Conservation (phyloP, 2,113 vertebrate genomes). For the Microcebus ravelobensis region DNA sequence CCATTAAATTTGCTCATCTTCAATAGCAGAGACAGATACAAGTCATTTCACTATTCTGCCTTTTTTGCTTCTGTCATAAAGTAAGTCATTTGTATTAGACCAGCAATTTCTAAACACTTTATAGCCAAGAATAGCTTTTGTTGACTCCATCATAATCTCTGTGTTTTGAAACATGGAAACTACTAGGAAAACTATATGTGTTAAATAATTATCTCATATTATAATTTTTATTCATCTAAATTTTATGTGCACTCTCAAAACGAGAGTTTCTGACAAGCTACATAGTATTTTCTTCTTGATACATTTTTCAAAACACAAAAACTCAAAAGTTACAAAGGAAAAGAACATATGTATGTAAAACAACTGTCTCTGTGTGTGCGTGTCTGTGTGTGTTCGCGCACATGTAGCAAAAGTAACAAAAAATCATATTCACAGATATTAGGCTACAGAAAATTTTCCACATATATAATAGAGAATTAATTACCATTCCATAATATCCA, state of each 20-base stretch:
- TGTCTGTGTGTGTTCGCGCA: neutral
- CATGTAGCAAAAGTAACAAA: neutral
- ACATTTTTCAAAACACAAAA: neutral
- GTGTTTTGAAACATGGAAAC: neutral
- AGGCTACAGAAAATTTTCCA: neutral
- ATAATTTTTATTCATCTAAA: constrained; percentile 3
- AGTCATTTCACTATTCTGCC: neutral
- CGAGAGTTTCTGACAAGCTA: neutral
- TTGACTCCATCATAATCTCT: neutral
- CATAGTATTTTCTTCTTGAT: neutral
- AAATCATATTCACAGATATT: neutral
- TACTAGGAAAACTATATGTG: neutral
- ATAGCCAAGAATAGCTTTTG: neutral
- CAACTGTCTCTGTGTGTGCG: neutral
- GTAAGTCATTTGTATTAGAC: neutral
- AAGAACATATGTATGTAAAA: neutral
- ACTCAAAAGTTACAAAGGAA: neutral
- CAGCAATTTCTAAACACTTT: neutral
- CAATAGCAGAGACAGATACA: neutral
- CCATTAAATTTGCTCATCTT: neutral
- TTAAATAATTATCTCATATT: neutral
- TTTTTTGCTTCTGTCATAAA: neutral
- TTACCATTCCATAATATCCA: neutral
- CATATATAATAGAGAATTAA: neutral
- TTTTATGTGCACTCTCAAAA: neutral